phyloP scores from a whole-genome alignment of 2,888 invertebrate genomes.

The Lottia scabra region DNA sequence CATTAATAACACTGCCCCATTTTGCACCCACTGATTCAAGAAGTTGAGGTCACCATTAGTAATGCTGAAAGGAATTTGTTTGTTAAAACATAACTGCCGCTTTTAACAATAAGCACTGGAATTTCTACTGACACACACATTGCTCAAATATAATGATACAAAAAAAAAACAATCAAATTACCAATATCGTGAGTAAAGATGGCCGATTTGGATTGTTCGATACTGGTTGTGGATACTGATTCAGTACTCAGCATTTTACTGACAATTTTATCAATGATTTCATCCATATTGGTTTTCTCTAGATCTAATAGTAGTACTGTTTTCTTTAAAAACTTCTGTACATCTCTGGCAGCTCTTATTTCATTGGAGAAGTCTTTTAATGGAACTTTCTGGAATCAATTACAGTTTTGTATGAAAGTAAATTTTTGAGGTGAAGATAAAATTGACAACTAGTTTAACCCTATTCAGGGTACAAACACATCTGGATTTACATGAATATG shows the following conservation, averaged over 20 bases:
- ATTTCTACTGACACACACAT: too few relatives aligned
- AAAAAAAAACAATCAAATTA: conserved; percentile 30
- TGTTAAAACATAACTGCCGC: too few relatives aligned
- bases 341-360: conserved; percentile 74
- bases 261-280: conserved; percentile 72
- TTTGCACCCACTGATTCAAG: too few relatives aligned
- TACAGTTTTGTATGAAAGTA: too few relatives aligned
- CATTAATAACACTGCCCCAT: too few relatives aligned
- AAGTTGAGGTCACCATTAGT: too few relatives aligned
- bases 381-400: conserved; percentile 70
- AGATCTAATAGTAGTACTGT: conserved; percentile 73
- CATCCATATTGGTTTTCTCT: conserved; percentile 72
- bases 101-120: too few relatives aligned
- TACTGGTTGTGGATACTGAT: conserved; percentile 36
- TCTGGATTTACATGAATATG: too few relatives aligned
- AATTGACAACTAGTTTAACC: too few relatives aligned
- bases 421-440: too few relatives aligned
- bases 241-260: conserved; percentile 54
- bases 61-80: too few relatives aligned
- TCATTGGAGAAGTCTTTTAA: conserved; percentile 75
- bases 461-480: too few relatives aligned
- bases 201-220: conserved; percentile 68
- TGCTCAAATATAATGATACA: background rate
- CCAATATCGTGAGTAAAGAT: conserved; percentile 70
- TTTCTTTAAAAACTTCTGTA: conserved; percentile 73